A percentile compares a stretch with the other conserved stretches of the same genome.
These are phyloP conservation scores for Echinops telfairi DNA, from an alignment of 2,113 vertebrate species.

Conservation along the genomic window DNA sequence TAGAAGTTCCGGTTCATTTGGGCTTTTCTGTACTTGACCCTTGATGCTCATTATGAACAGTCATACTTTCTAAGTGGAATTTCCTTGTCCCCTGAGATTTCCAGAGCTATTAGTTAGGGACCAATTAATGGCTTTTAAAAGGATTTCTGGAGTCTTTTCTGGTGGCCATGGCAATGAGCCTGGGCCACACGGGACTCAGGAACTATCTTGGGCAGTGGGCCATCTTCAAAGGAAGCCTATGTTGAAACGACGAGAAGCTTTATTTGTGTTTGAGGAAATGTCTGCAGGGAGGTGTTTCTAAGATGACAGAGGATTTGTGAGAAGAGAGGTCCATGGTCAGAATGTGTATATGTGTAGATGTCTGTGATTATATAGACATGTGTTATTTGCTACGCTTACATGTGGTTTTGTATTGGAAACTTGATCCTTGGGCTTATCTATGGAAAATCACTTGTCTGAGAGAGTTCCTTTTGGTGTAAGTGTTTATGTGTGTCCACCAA, in stretches of 20 bases:
- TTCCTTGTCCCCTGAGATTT: slow-evolving; percentile 76
- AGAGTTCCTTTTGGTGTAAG: background rate
- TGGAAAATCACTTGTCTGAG: background rate
- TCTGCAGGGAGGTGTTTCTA: background rate
- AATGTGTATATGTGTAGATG: background rate
- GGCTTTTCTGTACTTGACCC: slow-evolving; percentile 59
- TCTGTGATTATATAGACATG: background rate
- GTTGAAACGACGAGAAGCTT: slow-evolving; percentile 4
- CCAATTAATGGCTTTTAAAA: slow-evolving; percentile 67
- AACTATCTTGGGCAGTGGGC: slow-evolving; percentile 43
- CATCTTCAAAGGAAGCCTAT: slow-evolving; percentile 37
- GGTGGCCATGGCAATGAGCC: slow-evolving; percentile 58
- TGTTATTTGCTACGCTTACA: background rate
- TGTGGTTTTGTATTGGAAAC: background rate
- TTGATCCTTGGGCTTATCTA: background rate
- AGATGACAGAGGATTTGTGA: background rate
- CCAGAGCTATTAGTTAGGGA: slow-evolving; percentile 75
- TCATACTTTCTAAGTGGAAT: slow-evolving; percentile 65
- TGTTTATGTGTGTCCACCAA: background rate
- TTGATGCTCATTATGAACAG: slow-evolving; percentile 68
- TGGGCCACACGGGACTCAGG: background rate
- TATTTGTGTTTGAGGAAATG: background rate
- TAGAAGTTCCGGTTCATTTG: background rate
- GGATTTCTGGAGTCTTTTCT: slow-evolving; percentile 58
- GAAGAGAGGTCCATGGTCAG: background rate